Evolutionary conservation across 2,797 vertebrate genomes (phyloP), one percentile per base, ranked within the genome.

Genomic region (Micromesistius poutassou): DNA sequence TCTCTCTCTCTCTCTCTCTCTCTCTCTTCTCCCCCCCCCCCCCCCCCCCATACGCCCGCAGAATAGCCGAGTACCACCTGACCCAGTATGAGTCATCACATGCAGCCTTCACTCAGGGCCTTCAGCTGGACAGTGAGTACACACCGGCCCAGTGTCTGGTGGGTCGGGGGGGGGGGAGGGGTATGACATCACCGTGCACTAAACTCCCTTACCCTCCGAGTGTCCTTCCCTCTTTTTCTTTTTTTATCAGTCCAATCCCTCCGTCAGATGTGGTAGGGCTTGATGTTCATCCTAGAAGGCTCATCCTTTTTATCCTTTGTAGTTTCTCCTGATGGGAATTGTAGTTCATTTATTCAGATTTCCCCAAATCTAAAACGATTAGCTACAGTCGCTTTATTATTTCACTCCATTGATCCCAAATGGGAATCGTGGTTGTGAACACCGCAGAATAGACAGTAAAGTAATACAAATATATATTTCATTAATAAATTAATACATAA

Each of bases 1-100:
- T n/a, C 79, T 74, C 81, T 82, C 12, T 10, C 40, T 14, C 40
- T 14, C 40, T 42, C 40, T 14, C 40, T 83, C 25, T 75, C 30
- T 28, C 73, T 1, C 38, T 16, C 30, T 71, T 12, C 38, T 14
- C 30, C 40, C 36, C 6, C 72, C 12, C 19, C 71, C 4, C 4
- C 75, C 19, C 55, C 4, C 16, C 50, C 50, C 50, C 16, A 19
- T 55, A 55, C 19, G 50, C 19, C 68, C 87, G 79, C 91, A 98
- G 97, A 93, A 95, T 98, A 89, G 96, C 96, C 83, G 98, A 98
- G 93, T 98, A 97, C 90, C 94, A 98, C 90, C 94, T 96, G 77
- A 95, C 94, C 86, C 94, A 95, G 81, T 97, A 94, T 80, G 86
- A 90, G 75, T 94, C 94, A 86, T 96, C 97, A 86, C 90, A 96